These are phyloP conservation scores for Eumeta japonica DNA, from an alignment of 1,140 invertebrate species.

Conservation along the genomic window DNA sequence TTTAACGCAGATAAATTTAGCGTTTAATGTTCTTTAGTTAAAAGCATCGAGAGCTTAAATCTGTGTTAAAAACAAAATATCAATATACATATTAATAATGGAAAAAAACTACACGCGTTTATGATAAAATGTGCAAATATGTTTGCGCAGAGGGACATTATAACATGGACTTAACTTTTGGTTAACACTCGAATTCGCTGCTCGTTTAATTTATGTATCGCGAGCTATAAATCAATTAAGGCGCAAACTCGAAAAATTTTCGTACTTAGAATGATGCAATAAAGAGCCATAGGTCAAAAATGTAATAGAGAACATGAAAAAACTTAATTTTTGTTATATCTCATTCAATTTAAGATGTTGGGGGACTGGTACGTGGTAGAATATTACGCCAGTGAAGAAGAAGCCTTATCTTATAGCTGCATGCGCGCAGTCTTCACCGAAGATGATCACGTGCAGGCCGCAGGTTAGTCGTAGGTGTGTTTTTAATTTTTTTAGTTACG, in stretches of 20 bases:
- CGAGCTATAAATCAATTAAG: too few relatives aligned
- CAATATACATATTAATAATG: too few relatives aligned
- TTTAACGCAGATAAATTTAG: too few relatives aligned
- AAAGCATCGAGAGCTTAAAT: too few relatives aligned
- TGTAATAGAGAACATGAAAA: neutral
- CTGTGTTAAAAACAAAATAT: too few relatives aligned
- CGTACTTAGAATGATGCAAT: neutral
- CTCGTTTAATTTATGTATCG: too few relatives aligned
- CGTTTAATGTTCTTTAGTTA: too few relatives aligned
- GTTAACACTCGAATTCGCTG: too few relatives aligned
- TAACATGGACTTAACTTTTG: too few relatives aligned
- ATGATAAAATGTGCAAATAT: too few relatives aligned
- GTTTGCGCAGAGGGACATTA: too few relatives aligned
- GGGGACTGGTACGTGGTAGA: slow-evolving; percentile 81
- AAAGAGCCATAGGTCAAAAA: neutral
- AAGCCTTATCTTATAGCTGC: slow-evolving; percentile 76
- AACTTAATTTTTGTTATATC: slow-evolving; percentile 4
- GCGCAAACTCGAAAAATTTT: neutral
- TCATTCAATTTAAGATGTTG: slow-evolving; percentile 61
- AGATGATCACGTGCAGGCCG: slow-evolving; percentile 40
- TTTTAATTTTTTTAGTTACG: neutral
- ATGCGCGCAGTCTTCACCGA: slow-evolving; percentile 75
- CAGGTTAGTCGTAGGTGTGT: slow-evolving; percentile 18
- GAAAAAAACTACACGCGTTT: too few relatives aligned
- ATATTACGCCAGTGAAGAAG: slow-evolving; percentile 84